These are phyloP conservation scores for Mus spretus DNA, from an alignment of 2,797 vertebrate species.

Conservation along the genomic window DNA sequence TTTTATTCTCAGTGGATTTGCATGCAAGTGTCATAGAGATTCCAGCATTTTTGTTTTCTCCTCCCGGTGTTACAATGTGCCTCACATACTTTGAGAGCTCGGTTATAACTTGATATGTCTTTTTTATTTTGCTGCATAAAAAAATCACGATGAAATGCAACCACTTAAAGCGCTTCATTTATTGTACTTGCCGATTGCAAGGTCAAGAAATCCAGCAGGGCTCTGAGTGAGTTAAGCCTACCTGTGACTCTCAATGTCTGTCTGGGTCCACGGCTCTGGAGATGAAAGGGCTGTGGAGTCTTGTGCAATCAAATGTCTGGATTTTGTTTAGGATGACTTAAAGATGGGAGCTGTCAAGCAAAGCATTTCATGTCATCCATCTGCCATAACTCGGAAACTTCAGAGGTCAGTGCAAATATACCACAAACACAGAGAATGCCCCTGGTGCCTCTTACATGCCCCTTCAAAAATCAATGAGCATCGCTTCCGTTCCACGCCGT, in stretches of 20 bases:
- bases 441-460: not conserved
- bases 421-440: not conserved
- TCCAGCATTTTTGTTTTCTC: conserved; percentile 16
- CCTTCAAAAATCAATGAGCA: not conserved
- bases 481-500: not conserved
- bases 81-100: not conserved
- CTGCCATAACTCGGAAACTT: not conserved
- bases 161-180: not conserved
- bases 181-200: not conserved
- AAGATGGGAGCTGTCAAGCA: not conserved
- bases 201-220: not conserved
- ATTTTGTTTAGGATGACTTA: not conserved
- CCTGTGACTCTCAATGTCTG: not conserved
- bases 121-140: not conserved
- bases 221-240: not conserved
- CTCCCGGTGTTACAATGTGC: conserved; percentile 16
- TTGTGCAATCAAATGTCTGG: not conserved
- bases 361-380: not conserved
- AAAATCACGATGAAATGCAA: not conserved
- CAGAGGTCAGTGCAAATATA: not conserved
- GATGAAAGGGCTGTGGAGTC: not conserved
- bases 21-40: not conserved
- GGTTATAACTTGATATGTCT: not conserved
- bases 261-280: not conserved
- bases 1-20: conserved; percentile 32